These are phyloP conservation scores for Ditula angustiorana DNA, from an alignment of 2,888 invertebrate species.

Conservation along the genomic window DNA sequence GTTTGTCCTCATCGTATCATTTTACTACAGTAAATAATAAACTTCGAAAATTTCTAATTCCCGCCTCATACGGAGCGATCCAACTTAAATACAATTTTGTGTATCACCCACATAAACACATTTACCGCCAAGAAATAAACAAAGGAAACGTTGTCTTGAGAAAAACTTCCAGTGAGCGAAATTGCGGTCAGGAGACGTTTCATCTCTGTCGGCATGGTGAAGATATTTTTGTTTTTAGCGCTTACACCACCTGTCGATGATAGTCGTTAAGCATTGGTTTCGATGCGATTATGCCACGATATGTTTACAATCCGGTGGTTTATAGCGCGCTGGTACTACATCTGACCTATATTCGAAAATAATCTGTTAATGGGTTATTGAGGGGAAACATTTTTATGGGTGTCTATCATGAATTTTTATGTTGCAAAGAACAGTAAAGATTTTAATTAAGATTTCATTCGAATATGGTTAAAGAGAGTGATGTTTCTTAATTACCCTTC, in stretches of 20 bases:
- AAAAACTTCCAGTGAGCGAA: background rate
- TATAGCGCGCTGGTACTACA: constrained; percentile 29
- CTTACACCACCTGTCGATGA: constrained; percentile 36
- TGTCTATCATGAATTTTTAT: background rate
- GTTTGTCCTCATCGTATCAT: too few species aligned
- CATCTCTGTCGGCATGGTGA: constrained; percentile 1
- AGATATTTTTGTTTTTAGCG: constrained; percentile 26
- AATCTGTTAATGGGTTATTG: constrained; percentile 26
- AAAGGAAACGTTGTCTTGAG: background rate
- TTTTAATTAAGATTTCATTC: background rate
- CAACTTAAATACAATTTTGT: too few species aligned
- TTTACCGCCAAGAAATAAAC: background rate
- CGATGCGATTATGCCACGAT: constrained; percentile 25
- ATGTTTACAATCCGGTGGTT: constrained; percentile 37
- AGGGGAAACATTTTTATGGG: constrained; percentile 3
- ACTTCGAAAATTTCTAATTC: too few species aligned
- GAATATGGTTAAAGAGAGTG: too few species aligned
- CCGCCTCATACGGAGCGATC: too few species aligned
- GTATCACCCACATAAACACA: background rate
- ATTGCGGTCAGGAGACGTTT: constrained; percentile 10
- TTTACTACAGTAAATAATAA: too few species aligned
- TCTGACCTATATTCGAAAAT: constrained; percentile 38
- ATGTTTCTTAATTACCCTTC: too few species aligned
- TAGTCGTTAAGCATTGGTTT: constrained; percentile 25
- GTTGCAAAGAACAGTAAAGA: background rate